Evolutionary conservation across 2,888 invertebrate genomes (phyloP), one percentile per base, ranked within the genome.

Genomic region (Bombylius major): DNA sequence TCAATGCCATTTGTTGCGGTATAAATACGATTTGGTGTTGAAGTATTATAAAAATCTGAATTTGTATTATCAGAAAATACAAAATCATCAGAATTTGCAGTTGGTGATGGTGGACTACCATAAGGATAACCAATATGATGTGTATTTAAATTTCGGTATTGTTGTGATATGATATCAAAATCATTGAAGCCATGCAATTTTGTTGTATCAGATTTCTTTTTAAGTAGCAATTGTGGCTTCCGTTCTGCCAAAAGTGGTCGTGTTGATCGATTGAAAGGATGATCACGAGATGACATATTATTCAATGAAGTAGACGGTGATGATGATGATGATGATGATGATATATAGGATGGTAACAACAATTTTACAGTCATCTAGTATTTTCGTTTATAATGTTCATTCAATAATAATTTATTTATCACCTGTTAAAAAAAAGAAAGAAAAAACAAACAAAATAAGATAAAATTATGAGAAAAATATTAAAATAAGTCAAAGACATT

Each of bases 151-250:
- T 70, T 70, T 56, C 68, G 67, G 58, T 70, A 72, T 55, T 73
- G 73, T 61, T 73, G 69, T 13, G 71, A 70, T 54, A 73, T 66
- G 54, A 69, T 69, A 64, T 70, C 69, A 52, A 73, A 73, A 60
- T 73, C 72, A 59, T 73, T 73, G 62, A 73, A 72, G 51, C 72
- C 72, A 47, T 72, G 72, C 62, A 72, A 56, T 55, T 72, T 72
- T 59, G 67, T 68, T 54, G 47, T 49, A 56, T 59, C 56, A 61
- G 54, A 34, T 54, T 63, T 66, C 60, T 66, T 67, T 59, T 64
- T 63, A 11, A 65, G 54, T 62, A 66, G 58, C 61, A 65, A 60
- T 42, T 60, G 66, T 53, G 66, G 62, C 61, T 69, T 66, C 62
- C 69, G 64, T 58, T 70, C 67, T 61, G 65, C 66, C 52, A 73